Evolutionary conservation across 2,113 vertebrate genomes (phyloP).

Genomic region (Mohoua ochrocephala): DNA sequence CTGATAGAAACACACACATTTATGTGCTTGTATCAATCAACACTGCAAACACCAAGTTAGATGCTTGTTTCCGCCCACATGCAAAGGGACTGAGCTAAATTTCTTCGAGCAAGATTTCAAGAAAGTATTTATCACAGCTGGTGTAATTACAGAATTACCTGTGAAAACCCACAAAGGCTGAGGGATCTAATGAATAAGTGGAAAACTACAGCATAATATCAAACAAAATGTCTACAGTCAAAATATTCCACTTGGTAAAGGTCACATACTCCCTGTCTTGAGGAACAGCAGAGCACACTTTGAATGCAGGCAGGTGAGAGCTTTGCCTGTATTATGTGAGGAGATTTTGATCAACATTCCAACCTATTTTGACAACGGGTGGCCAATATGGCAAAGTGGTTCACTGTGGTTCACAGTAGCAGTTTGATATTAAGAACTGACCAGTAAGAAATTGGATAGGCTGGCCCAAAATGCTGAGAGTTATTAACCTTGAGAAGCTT

Average conservation of each 20-base stretch:
- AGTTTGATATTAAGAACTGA: neutral
- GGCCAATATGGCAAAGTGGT: neutral
- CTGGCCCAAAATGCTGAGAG: neutral
- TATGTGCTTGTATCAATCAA: neutral
- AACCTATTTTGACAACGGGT: neutral
- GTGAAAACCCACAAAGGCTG: neutral
- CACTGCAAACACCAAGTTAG: neutral
- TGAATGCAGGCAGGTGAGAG: neutral
- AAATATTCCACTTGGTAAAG: neutral
- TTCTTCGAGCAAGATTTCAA: neutral
- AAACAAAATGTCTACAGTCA: neutral
- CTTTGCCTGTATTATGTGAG: neutral
- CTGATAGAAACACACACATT: neutral
- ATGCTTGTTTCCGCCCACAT: neutral
- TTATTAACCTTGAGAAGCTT: neutral
- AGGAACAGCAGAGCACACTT: neutral
- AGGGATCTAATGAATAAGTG: neutral
- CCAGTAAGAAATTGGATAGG: neutral
- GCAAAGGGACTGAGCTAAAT: neutral
- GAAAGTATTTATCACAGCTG: neutral
- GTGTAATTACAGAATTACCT: slow-evolving; percentile 16
- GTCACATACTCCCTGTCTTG: neutral
- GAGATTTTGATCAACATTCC: neutral
- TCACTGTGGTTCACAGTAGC: neutral
- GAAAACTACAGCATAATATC: neutral